Conservation (phyloP, 2,113 vertebrate species). For the Caranx ignobilis region DNA sequence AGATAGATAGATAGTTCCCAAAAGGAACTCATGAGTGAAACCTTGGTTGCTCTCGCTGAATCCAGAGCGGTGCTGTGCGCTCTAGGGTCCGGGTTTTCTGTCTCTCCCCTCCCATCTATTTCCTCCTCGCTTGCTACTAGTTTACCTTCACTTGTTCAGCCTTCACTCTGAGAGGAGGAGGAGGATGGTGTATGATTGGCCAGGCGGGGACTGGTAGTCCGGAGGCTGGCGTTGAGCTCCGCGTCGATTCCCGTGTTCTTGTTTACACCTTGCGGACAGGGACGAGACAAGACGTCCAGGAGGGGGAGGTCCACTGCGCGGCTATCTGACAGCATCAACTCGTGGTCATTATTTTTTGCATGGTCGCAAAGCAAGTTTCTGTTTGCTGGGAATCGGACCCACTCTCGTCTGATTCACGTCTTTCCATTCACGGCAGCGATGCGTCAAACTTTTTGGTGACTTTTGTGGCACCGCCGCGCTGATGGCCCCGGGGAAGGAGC, state of each 20-base stretch:
- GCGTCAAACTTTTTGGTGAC: constrained; percentile 79
- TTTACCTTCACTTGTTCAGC: constrained; percentile 77
- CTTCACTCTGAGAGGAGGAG: constrained; percentile 71
- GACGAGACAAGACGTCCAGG: constrained; percentile 37
- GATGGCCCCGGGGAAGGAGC: constrained; percentile 14
- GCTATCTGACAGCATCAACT: constrained; percentile 20
- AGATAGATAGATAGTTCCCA: not conserved
- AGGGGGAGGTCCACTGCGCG: constrained; percentile 34
- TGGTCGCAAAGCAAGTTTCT: constrained; percentile 28
- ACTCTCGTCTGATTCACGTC: not conserved
- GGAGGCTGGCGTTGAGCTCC: constrained; percentile 74
- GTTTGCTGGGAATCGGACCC: constrained; percentile 5
- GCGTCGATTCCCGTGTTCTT: constrained; percentile 75
- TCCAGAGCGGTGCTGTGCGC: constrained; percentile 29
- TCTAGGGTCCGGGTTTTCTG: constrained; percentile 76
- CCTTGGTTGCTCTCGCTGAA: constrained; percentile 7
- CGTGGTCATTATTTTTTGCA: not conserved
- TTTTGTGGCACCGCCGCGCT: constrained; percentile 47
- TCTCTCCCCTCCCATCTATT: constrained; percentile 71
- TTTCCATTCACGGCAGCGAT: constrained; percentile 37
- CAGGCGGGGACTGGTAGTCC: constrained; percentile 75
- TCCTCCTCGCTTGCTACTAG: constrained; percentile 62
- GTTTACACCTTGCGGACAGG: constrained; percentile 81
- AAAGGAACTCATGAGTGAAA: not conserved
- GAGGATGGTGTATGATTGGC: constrained; percentile 82